phyloP scores from a whole-genome alignment of 2,797 vertebrate species.

The Masticophis lateralis region DNA sequence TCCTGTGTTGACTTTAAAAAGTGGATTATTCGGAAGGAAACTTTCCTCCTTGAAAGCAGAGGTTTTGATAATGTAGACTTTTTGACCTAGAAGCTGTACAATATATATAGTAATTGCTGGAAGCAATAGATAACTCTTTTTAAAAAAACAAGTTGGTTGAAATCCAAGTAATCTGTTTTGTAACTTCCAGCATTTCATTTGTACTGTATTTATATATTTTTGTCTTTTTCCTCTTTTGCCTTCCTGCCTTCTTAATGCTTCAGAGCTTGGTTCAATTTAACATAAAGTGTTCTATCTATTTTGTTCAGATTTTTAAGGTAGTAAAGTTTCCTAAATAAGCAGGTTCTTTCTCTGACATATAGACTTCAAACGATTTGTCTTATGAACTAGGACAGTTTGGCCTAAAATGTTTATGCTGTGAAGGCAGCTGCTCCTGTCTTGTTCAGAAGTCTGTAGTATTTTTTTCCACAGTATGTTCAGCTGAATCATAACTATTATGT shows the following conservation, averaged over 20 bases:
- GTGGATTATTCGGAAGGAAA: not conserved
- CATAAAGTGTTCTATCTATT: constrained; percentile 17
- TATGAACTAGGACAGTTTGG: constrained; percentile 35
- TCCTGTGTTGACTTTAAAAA: not conserved
- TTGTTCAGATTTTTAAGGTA: constrained; percentile 39
- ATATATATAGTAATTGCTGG: constrained; percentile 27
- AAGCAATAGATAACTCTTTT: not conserved
- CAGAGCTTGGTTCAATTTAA: constrained; percentile 38
- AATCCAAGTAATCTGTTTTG: constrained; percentile 40
- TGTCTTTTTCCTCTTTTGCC: not conserved
- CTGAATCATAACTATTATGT: not conserved
- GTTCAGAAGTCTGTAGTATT: constrained; percentile 50
- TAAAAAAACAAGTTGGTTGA: not conserved
- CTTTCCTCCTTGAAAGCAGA: constrained; percentile 12
- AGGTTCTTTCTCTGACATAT: constrained; percentile 37
- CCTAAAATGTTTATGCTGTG: constrained; percentile 56
- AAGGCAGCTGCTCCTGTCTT: constrained; percentile 55
- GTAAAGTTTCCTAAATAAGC: constrained; percentile 37
- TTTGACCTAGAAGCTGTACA: constrained; percentile 40
- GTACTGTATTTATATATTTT: not conserved
- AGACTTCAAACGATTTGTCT: constrained; percentile 41
- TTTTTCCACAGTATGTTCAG: constrained; percentile 23
- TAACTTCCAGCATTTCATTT: constrained; percentile 52
- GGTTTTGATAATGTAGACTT: not conserved
- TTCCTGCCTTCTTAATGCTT: constrained; percentile 23